Evolutionary conservation across 2,797 vertebrate species (phyloP).

Genomic region (Poeciliopsis paucimaculata): DNA sequence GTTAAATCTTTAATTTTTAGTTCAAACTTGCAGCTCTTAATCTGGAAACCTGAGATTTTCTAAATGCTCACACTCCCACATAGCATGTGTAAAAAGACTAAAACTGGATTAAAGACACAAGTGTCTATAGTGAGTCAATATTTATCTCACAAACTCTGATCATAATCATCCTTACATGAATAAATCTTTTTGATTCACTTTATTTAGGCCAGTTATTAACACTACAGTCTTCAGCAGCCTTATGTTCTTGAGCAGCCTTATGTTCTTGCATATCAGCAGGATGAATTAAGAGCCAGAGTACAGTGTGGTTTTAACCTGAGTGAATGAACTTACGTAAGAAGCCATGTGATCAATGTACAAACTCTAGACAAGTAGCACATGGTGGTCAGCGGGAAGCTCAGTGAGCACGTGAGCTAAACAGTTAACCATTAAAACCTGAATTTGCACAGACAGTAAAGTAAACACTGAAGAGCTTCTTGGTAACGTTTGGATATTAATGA

Average conservation of each 20-base stretch:
- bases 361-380: conserved; percentile 11
- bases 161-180: not conserved
- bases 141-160: not conserved
- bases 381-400: too few species aligned
- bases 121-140: not conserved
- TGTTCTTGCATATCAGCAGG: not conserved
- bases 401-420: conserved; percentile 7
- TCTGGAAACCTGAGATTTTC: not conserved
- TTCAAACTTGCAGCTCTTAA: not conserved
- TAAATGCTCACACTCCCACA: not conserved
- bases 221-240: not conserved
- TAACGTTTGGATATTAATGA: not conserved
- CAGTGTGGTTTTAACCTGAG: not conserved
- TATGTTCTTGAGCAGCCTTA: not conserved
- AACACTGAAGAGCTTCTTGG: not conserved
- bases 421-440: not conserved
- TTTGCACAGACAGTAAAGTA: not conserved
- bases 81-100: not conserved
- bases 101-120: not conserved
- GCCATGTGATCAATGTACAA: conserved; percentile 9
- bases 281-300: not conserved
- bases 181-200: not conserved
- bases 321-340: conserved; percentile 1
- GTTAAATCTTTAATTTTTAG: not conserved
- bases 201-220: not conserved